Evolutionary conservation across 2,113 vertebrate species (phyloP), one percentile per base, ranked within the genome.

Genomic region (Todiramphus saurophagus): DNA sequence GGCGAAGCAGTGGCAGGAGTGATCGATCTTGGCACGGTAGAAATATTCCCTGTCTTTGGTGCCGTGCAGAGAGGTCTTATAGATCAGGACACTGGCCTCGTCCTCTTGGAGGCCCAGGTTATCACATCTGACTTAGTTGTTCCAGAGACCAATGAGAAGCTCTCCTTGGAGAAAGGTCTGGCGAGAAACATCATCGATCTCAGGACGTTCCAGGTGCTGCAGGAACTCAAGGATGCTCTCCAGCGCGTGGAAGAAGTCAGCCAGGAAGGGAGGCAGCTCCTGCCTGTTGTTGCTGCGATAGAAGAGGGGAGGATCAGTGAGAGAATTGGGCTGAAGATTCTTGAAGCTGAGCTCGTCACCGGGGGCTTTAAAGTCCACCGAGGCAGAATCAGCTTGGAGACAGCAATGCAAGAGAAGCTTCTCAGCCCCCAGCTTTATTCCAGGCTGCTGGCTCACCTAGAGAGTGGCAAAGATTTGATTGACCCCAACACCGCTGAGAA

Each of bases 401-500:
- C 97, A 87, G 98, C 98, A 2, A 93, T 98, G 79, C 97, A 98
- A 39, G 95, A 87, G 80, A 94, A 85, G 53, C 97, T 99, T 23
- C 95, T 99, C 55, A 93, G 97, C 41, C 80, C 96, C 5, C 89
- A 95, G 64, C 95, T 98, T 33, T 51, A 97, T 86, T 90, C 96
- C 81, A 98, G 98, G 25, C 97, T 99, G 37, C 78, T 98, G 15
- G 96, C 97, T 46, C 95, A 97, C 64, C 69, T 98, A 84, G 97
- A 97, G 17, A 96, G 95, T 46, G 94, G 73, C 12, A 98, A 96
- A 92, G 98, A 98, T 80, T 97, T 99, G 92, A 98, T 99, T 51
- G 99, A 99, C 96, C 99, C 99, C 74, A 99, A 98, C 96, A 99
- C 99, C 14, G 99, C 99, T 19, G 99, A 99, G 95, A 99, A 98